Base-by-base conservation (phyloP, 2,888 invertebrate species). In the Tetramorium bicarinatum region DNA sequence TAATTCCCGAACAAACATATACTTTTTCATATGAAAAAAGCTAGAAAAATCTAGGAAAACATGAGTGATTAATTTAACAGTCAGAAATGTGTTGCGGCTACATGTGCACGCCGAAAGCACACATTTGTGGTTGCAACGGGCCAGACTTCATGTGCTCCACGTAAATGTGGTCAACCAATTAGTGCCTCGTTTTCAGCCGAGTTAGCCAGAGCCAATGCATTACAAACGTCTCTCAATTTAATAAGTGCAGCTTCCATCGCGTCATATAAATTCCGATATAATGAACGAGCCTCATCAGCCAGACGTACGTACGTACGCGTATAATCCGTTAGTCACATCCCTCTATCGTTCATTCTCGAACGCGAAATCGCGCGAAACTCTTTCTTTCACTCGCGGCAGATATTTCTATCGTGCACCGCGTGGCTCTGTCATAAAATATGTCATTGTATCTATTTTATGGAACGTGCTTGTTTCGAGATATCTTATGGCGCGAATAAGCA, bases 81-180 rank as follows among this genome's bases (percentile, higher is more conserved):
- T 18, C 34, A 66, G 87, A 81, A 75, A 87, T 84, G 85, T 80
- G 85, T 80, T n/a, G 74, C 44, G 75, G 82, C 82, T 77, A 79
- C 61, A 66, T 47, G 66, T 56, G 84, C 84, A 66, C 69, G 81
- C 74, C 79, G 66, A 49, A 49, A 79, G 47, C 79, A 79, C 44
- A 85, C 83, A 88, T 86, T 85, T 86, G 89, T 64, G 82, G 83
- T 56, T 38, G 18, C 62, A 56, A 69, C 64, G 59, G 61, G 69
- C 66, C 85, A 82, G 84, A 88, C 77, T 88, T 87, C 74, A 29
- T 82, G 59, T 83, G 64, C 38, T 21, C 21, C 75, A 25, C 66
- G 59, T 80, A 83, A 87, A 90, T 84, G 87, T 82, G 87, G 85
- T 84, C 74, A 82, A 71, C 86, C 86, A 90, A 90, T 90, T 88